Base-by-base conservation (phyloP, 2,797 vertebrate species). In the Ctenopoma multispine region DNA sequence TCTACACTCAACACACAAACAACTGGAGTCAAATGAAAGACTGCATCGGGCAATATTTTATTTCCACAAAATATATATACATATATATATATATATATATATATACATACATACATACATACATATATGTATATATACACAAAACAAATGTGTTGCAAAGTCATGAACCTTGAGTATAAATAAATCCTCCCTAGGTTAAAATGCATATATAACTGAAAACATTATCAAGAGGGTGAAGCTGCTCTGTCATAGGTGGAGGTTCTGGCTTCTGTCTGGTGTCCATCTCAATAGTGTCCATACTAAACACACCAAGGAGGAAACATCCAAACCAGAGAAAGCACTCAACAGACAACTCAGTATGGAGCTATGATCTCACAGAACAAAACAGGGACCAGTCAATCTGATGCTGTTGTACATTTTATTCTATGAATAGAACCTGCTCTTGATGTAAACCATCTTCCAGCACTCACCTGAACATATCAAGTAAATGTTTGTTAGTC, bases 41-140 rank as follows among this genome's bases (percentile, higher is more conserved):
- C 18, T 15, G 36, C 18, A n/a, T 78, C 44, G 70, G 75, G 51
- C 24, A 46, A 50, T 9, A 27, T 70, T 92, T 84, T 86, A 86
- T 85, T 82, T 85, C 53, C 69, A 86, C 60, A 83, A 83, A 82
- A 88, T 77, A 83, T 78, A 88, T 81, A 82, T n/a, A n/a, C n/a
- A n/a, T n/a, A n/a, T n/a, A n/a, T n/a, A n/a, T n/a, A n/a, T n/a
- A n/a, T n/a, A n/a, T n/a, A n/a, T n/a, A n/a, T n/a, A n/a, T n/a
- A n/a, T n/a, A n/a, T n/a, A n/a, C n/a, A n/a, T n/a, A n/a, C n/a
- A n/a, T n/a, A n/a, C n/a, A n/a, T n/a, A n/a, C n/a, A n/a, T n/a
- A n/a, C n/a, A n/a, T n/a, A n/a, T n/a, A n/a, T n/a, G n/a, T 24
- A 88, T 77, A 83, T 78, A 88, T 81, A 81, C 90, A 89, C 75